phyloP scores from a whole-genome alignment of 37 sponge, comb jelly and placozoan species.

The Chondrilla cf. caribensis region DNA sequence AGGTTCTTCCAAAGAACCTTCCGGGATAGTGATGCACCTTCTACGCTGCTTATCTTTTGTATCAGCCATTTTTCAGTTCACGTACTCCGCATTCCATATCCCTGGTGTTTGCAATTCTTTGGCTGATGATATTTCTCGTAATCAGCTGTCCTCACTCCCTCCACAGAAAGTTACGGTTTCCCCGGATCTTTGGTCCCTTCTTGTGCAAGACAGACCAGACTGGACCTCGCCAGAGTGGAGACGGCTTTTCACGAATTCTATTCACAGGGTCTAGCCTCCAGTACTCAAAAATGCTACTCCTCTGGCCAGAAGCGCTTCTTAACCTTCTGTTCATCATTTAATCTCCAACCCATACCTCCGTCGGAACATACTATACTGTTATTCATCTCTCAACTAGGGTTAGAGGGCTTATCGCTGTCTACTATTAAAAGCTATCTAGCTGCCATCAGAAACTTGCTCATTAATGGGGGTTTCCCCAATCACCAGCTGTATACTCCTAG shows the following conservation, averaged over 20 bases:
- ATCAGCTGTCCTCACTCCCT: neutral
- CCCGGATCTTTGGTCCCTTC: neutral
- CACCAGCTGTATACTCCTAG: neutral
- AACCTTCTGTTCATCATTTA: neutral
- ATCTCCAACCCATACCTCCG: neutral
- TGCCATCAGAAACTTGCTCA: neutral
- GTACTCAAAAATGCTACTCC: conserved; percentile 1
- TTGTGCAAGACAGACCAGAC: conserved; percentile 6
- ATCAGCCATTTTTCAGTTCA: neutral
- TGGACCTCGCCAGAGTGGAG: conserved; percentile 35
- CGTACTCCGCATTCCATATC: neutral
- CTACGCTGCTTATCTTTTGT: neutral
- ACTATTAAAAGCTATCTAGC: neutral
- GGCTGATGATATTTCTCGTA: neutral
- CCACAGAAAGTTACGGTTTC: neutral
- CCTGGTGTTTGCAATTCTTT: neutral
- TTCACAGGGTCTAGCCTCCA: conserved; percentile 18
- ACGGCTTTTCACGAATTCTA: neutral
- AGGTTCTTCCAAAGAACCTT: too few relatives aligned
- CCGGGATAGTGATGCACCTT: neutral
- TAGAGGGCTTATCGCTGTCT: neutral
- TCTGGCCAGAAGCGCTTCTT: neutral
- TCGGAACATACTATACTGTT: neutral
- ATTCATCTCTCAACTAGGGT: neutral
- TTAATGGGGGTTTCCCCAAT: neutral